Conservation (phyloP, 2,797 vertebrate genomes). For the Macropodus opercularis region DNA sequence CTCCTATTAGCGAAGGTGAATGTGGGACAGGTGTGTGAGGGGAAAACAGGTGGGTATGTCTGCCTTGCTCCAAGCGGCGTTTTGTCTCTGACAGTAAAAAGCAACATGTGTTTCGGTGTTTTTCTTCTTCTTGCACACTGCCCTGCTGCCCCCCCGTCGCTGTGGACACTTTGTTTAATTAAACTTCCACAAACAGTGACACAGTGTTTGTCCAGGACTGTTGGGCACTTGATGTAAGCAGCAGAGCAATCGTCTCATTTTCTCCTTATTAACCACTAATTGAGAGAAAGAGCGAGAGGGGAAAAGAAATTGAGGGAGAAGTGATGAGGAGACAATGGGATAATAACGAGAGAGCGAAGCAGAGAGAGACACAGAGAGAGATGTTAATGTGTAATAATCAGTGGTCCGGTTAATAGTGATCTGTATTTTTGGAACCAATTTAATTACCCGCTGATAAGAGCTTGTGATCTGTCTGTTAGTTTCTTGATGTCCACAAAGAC, state of each 20-base stretch:
- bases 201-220: slow-evolving; percentile 55
- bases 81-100: too few species aligned
- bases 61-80: slow-evolving; percentile 1
- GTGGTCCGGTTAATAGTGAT: slow-evolving; percentile 71
- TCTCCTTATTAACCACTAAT: slow-evolving; percentile 76
- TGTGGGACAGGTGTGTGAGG: slow-evolving; percentile 72
- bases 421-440: slow-evolving; percentile 71
- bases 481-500: slow-evolving; percentile 29
- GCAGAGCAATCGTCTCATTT: slow-evolving; percentile 64
- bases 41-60: slow-evolving; percentile 43
- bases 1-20: slow-evolving; percentile 45
- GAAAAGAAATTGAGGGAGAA: slow-evolving; percentile 51
- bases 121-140: too few species aligned
- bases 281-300: slow-evolving; percentile 58
- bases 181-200: slow-evolving; percentile 36
- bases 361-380: slow-evolving; percentile 24
- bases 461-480: slow-evolving; percentile 69
- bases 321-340: slow-evolving; percentile 47
- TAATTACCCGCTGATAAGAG: slow-evolving; percentile 72
- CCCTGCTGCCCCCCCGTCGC: too few species aligned
- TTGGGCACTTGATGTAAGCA: slow-evolving; percentile 52
- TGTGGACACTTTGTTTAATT: slow-evolving; percentile 35
- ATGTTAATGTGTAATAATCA: slow-evolving; percentile 74
- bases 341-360: slow-evolving; percentile 40
- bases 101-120: too few species aligned